Conservation (phyloP, 2,888 invertebrate species). For the Nesidiocoris tenuis region DNA sequence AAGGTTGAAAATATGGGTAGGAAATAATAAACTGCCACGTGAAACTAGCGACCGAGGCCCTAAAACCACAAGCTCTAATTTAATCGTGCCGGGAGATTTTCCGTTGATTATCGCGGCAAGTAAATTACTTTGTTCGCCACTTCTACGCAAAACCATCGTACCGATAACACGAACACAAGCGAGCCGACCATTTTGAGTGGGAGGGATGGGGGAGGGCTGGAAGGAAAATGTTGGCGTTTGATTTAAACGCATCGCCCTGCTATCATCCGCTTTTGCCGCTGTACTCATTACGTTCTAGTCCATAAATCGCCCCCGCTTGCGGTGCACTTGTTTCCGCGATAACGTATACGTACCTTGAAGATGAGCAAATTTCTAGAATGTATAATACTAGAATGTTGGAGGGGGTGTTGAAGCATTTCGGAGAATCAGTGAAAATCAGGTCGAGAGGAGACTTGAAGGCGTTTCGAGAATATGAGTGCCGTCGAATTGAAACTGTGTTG, state of each 20-base stretch:
- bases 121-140: slow-evolving; percentile 8
- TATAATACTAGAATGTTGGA: no score
- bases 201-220: neutral
- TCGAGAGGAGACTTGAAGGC: no score
- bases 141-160: neutral
- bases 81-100: slow-evolving; percentile 2
- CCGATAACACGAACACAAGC: slow-evolving; percentile 1
- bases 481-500: no score
- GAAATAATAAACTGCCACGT: neutral
- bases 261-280: slow-evolving; percentile 8
- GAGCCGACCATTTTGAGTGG: neutral
- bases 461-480: no score
- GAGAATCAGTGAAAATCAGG: no score
- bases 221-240: slow-evolving; percentile 25
- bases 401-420: no score
- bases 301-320: neutral
- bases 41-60: neutral
- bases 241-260: slow-evolving; percentile 23
- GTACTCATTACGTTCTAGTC: neutral
- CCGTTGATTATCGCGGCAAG: slow-evolving; percentile 21
- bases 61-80: neutral
- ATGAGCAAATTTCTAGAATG: no score
- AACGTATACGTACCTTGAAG: neutral
- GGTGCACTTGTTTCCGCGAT: neutral
- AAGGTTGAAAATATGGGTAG: neutral